A percentile compares a stretch with the other conserved stretches of the same genome.
Evolutionary conservation across 2,888 invertebrate genomes (phyloP).

Genomic region (Drosophila meridionalis): DNA sequence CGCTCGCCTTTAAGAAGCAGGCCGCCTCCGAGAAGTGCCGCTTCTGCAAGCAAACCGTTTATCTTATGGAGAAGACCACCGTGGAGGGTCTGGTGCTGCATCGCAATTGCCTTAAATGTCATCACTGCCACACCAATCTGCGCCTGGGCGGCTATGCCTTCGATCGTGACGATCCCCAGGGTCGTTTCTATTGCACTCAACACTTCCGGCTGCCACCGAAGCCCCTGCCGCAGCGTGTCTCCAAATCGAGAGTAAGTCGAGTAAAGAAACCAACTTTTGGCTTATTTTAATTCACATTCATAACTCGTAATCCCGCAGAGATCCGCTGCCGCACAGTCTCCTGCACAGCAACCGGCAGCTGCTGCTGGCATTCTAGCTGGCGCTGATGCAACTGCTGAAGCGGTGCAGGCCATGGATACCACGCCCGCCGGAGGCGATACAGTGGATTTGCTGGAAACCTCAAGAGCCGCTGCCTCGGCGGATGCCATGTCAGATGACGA

Average conservation of each 20-base stretch:
- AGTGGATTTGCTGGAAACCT: constrained; percentile 83
- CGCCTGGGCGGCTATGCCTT: constrained; percentile 91
- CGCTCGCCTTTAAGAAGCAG: constrained; percentile 88
- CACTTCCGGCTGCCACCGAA: constrained; percentile 89
- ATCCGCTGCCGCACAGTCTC: constrained; percentile 51
- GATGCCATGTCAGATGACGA: constrained; percentile 88
- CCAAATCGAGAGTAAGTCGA: constrained; percentile 62
- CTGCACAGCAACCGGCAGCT: constrained; percentile 38
- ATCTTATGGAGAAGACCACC: constrained; percentile 95
- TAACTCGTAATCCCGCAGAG: constrained; percentile 29
- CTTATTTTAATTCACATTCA: neutral
- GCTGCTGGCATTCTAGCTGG: constrained; percentile 22
- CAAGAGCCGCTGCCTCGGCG: constrained; percentile 78
- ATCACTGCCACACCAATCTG: constrained; percentile 94
- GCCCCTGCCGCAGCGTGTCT: constrained; percentile 79
- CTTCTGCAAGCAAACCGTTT: constrained; percentile 96
- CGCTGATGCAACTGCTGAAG: constrained; percentile 19
- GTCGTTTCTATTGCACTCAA: constrained; percentile 91
- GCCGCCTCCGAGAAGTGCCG: constrained; percentile 91
- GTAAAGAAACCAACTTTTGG: too few relatives aligned
- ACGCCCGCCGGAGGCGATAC: constrained; percentile 64
- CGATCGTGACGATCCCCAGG: constrained; percentile 89
- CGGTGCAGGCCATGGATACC: constrained; percentile 57
- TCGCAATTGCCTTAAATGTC: constrained; percentile 96
- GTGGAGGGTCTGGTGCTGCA: constrained; percentile 97